Evolutionary conservation across 2,113 vertebrate species (phyloP), one percentile per base, ranked within the genome.

Genomic region (Hippopotamus amphibius): DNA sequence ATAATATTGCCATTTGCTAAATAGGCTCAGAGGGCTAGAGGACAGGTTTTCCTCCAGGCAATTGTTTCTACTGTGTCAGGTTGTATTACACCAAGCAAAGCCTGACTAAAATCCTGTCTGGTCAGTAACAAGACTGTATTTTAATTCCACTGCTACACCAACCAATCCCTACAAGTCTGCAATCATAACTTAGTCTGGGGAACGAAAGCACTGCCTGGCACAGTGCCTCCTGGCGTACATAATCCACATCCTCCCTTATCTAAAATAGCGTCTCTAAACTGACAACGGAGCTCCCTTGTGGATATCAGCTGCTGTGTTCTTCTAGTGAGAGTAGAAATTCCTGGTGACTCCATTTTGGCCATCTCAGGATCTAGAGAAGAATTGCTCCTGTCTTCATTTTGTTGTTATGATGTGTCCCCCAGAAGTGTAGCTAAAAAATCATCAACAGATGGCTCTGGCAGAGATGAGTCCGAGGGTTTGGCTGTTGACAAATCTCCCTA

Each of bases 211-310:
- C 22, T 76, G 53, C 6, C 37, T 97, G 81, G 43, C 41, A 68
- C 55, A 80, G 14, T 61, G 37, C n/a, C 37, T 95, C 13, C 28
- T 88, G 53, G 59, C 41, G 80, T 72, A 88, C 7, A 77, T 48
- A 84, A 93, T 7, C 53, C 16, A 77, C 26, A 59, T 37, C 1
- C 19, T 95, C 8, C 30, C 8, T 94, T 91, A 94, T 86, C 69
- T 95, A 97, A 96, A 96, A 71, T 93, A 88, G 14, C 2, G 3
- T 55, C 81, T 94, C 97, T 88, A 97, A 92, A 69, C 22, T 95
- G 50, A 77, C 12, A 93, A 97, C 43, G 43, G 59, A 87, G 13
- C 43, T 82, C 41, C 72, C 33, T 71, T 77, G 17, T 88, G 66
- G 71, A 63, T 77, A 94, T 94, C 33, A 90, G n/a, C 11, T 91